Percentiles rank a stretch among this genome's conserved stretches.
These are phyloP conservation scores for Euplagia quadripunctaria DNA, from an alignment of 2,888 invertebrate species.

Conservation along the genomic window DNA sequence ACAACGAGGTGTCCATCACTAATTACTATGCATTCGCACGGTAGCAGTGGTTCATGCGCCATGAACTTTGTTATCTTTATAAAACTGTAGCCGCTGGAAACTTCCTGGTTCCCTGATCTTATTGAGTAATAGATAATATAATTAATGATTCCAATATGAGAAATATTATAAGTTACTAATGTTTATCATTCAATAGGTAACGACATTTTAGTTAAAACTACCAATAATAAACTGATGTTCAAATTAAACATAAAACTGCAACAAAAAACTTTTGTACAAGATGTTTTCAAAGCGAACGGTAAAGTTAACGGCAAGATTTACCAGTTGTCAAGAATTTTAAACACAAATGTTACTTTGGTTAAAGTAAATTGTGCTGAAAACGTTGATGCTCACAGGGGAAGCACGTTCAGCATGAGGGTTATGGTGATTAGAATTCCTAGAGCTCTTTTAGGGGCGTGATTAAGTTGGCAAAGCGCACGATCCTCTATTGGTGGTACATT, in stretches of 20 bases:
- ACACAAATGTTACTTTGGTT: too few species aligned
- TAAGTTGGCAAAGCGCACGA: neutral
- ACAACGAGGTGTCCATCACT: constrained; percentile 31
- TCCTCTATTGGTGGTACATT: neutral
- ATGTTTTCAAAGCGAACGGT: too few species aligned
- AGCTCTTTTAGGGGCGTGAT: neutral
- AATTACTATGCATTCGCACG: constrained; percentile 38
- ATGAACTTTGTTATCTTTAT: constrained; percentile 52
- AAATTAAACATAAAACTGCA: too few species aligned
- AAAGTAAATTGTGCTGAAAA: neutral
- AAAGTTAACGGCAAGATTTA: too few species aligned
- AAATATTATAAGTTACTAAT: too few species aligned
- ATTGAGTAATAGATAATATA: constrained; percentile 39
- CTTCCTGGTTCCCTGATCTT: constrained; percentile 45
- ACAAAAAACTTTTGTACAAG: too few species aligned
- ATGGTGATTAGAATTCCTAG: neutral
- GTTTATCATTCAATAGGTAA: neutral
- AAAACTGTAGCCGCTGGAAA: constrained; percentile 40
- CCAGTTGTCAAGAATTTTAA: too few species aligned
- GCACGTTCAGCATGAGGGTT: neutral
- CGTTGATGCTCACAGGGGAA: neutral
- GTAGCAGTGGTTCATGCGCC: constrained; percentile 47
- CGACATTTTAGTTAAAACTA: neutral
- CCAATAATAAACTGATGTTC: neutral
- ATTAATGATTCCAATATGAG: neutral